Conservation (phyloP, 2,888 invertebrate genomes). For the Watsonalla cultraria region DNA sequence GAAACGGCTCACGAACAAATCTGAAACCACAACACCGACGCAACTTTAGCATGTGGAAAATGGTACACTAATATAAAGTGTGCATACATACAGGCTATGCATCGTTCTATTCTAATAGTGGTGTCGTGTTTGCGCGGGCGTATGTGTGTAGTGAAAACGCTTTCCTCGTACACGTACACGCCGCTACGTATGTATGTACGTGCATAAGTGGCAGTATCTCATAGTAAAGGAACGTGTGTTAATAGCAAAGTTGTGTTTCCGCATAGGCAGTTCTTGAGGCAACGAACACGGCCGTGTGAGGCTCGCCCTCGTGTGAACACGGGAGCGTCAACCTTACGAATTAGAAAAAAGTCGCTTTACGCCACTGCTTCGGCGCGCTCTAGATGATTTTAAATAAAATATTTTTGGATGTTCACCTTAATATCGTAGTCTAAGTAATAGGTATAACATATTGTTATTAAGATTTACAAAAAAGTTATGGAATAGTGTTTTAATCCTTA, state of each 20-base stretch:
- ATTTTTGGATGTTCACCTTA: slow-evolving; percentile 7
- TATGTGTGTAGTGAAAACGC: slow-evolving; percentile 59
- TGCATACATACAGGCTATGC: slow-evolving; percentile 42
- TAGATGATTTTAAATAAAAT: slow-evolving; percentile 24
- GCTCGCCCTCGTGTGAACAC: slow-evolving; percentile 61
- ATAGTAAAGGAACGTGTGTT: slow-evolving; percentile 73
- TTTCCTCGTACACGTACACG: slow-evolving; percentile 49
- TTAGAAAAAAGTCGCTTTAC: slow-evolving; percentile 69
- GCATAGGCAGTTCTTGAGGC: slow-evolving; percentile 70
- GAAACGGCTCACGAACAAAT: slow-evolving; percentile 67
- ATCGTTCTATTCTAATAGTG: slow-evolving; percentile 38
- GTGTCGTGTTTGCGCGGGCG: slow-evolving; percentile 27
- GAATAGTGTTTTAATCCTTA: not conserved
- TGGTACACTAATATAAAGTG: slow-evolving; percentile 50
- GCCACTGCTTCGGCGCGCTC: slow-evolving; percentile 38
- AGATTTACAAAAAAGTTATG: too few species aligned
- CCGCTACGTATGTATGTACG: slow-evolving; percentile 39
- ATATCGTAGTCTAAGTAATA: too few species aligned
- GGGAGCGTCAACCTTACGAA: slow-evolving; percentile 76
- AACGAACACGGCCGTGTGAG: slow-evolving; percentile 63
- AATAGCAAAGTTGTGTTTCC: slow-evolving; percentile 75
- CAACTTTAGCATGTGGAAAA: slow-evolving; percentile 57
- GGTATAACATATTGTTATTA: too few species aligned
- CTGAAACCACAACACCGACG: slow-evolving; percentile 52
- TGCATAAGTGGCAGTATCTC: slow-evolving; percentile 72